Conservation (phyloP, 2,888 invertebrate species). For the Mesoligia furuncula region DNA sequence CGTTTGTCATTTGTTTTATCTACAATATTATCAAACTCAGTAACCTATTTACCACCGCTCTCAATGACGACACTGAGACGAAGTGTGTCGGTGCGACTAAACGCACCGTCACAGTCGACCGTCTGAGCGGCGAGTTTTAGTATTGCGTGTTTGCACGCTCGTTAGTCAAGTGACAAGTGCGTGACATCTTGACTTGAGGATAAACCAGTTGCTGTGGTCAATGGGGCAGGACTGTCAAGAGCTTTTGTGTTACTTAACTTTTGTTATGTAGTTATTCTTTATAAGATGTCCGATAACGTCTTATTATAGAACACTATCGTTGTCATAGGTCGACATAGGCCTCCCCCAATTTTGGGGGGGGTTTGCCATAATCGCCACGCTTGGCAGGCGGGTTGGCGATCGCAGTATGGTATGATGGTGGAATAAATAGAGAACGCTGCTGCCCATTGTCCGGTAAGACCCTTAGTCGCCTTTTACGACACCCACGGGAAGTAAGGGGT, state of each 20-base stretch:
- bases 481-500: too few species aligned
- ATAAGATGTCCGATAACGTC: background rate
- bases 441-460: too few species aligned
- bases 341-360: too few species aligned
- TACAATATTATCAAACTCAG: background rate
- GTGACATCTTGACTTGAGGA: slow-evolving; percentile 25
- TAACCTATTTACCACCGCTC: background rate
- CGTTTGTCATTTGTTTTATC: background rate
- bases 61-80: slow-evolving; percentile 8
- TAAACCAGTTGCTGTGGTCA: slow-evolving; percentile 11
- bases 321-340: too few species aligned
- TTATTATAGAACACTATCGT: background rate
- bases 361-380: too few species aligned
- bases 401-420: too few species aligned
- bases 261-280: background rate
- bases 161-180: slow-evolving; percentile 16
- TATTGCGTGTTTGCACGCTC: slow-evolving; percentile 17
- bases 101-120: slow-evolving; percentile 18
- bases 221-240: background rate
- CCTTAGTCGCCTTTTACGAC: too few species aligned
- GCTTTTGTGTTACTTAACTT: background rate
- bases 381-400: too few species aligned
- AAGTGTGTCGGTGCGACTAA: slow-evolving; percentile 24
- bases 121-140: background rate
- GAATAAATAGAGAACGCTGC: too few species aligned